Evolutionary conservation across 2,888 invertebrate genomes (phyloP).

Genomic region (Caradrina clavipalpis): DNA sequence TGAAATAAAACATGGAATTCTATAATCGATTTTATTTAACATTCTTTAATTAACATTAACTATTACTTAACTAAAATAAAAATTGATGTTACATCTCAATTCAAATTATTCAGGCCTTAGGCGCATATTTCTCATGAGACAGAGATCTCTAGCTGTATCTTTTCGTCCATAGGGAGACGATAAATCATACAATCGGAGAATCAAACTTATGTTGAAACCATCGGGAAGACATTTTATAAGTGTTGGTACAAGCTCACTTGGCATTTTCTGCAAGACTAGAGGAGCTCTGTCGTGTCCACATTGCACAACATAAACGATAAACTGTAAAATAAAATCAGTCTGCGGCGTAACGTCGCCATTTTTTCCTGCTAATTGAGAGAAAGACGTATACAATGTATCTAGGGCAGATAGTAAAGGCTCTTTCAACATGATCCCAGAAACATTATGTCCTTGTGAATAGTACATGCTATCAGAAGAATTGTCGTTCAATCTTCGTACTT

Average conservation of each 20-base stretch:
- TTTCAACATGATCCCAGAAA: slow-evolving; percentile 83
- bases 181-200: slow-evolving; percentile 95
- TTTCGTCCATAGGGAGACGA: slow-evolving; percentile 94
- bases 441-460: slow-evolving; percentile 81
- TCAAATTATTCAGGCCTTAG: slow-evolving; percentile 89
- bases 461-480: slow-evolving; percentile 91
- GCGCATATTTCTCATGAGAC: slow-evolving; percentile 95
- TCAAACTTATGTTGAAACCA: slow-evolving; percentile 93
- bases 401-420: slow-evolving; percentile 93
- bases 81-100: slow-evolving; percentile 19
- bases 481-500: slow-evolving; percentile 92
- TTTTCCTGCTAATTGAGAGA: slow-evolving; percentile 93
- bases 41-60: not conserved
- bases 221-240: slow-evolving; percentile 95
- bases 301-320: slow-evolving; percentile 94
- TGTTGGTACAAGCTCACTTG: slow-evolving; percentile 94
- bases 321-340: slow-evolving; percentile 95
- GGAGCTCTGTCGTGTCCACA: slow-evolving; percentile 94
- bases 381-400: slow-evolving; percentile 93
- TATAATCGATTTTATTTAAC: slow-evolving; percentile 48
- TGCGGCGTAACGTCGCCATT: slow-evolving; percentile 96
- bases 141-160: slow-evolving; percentile 96
- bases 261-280: slow-evolving; percentile 94
- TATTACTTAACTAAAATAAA: not conserved
- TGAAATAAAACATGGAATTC: slow-evolving; percentile 24